Conservation (phyloP, 2,888 invertebrate genomes). For the Hirtodrosophila confusa region DNA sequence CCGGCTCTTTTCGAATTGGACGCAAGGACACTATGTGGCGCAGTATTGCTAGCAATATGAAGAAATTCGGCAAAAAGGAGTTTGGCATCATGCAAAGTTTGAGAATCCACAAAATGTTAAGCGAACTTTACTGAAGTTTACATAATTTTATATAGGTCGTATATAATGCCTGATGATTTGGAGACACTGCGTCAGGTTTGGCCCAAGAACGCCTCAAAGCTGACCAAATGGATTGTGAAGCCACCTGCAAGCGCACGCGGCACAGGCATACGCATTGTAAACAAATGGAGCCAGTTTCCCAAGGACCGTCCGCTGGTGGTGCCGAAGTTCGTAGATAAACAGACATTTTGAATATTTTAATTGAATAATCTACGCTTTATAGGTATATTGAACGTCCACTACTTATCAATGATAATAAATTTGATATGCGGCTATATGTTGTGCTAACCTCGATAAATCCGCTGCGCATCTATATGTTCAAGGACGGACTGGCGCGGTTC, state of each 20-base stretch:
- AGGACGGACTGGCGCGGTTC: conserved; percentile 97
- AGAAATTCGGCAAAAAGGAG: conserved; percentile 86
- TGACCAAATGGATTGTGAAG: conserved; percentile 97
- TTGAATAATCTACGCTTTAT: not conserved
- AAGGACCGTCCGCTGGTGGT: conserved; percentile 95
- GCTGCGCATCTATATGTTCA: conserved; percentile 95
- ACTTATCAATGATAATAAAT: conserved; percentile 97
- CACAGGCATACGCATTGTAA: conserved; percentile 97
- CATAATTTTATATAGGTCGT: conserved; percentile 87
- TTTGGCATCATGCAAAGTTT: conserved; percentile 95
- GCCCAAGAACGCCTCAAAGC: conserved; percentile 90
- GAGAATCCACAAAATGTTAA: not conserved
- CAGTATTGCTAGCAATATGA: conserved; percentile 88
- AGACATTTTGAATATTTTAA: not conserved
- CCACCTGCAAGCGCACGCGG: conserved; percentile 99
- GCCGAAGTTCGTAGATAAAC: conserved; percentile 86
- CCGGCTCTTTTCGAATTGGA: conserved; percentile 98
- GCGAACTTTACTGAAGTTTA: too few species aligned
- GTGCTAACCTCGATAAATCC: conserved; percentile 98
- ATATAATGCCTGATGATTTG: conserved; percentile 94
- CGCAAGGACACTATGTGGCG: conserved; percentile 97
- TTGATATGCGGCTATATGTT: conserved; percentile 98
- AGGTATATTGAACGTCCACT: conserved; percentile 92
- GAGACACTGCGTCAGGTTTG: conserved; percentile 93
- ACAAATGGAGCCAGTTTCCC: conserved; percentile 97